Evolutionary conservation across 2,888 invertebrate species (phyloP).

Genomic region (Trachelus iudaicus): DNA sequence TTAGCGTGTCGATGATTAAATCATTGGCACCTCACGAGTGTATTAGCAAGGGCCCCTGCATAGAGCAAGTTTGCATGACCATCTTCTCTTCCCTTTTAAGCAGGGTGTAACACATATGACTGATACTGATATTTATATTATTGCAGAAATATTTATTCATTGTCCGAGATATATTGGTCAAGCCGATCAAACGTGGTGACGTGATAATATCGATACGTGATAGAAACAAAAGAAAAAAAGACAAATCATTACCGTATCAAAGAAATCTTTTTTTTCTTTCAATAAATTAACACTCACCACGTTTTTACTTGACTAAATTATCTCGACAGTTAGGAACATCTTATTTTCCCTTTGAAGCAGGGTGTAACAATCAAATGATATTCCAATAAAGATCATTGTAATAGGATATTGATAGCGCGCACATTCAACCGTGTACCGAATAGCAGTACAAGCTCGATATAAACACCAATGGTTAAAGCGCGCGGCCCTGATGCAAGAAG

Average conservation of each 20-base stretch:
- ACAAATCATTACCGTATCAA: neutral
- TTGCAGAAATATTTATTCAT: constrained; percentile 52
- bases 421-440: neutral
- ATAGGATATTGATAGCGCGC: neutral
- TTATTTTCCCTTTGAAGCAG: constrained; percentile 55
- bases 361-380: constrained; percentile 50
- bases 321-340: constrained; percentile 41
- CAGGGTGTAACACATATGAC: constrained; percentile 54
- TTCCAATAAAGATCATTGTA: constrained; percentile 48
- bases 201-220: fast-evolving
- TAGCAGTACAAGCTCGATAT: neutral
- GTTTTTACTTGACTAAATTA: neutral
- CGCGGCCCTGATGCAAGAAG: constrained; percentile 42
- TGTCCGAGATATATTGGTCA: constrained; percentile 13
- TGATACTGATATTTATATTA: constrained; percentile 61
- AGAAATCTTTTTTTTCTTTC: neutral
- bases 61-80: constrained; percentile 58
- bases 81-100: constrained; percentile 54
- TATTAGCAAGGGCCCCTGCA: constrained; percentile 39
- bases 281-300: neutral
- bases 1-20: constrained; percentile 20
- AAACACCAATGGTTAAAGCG: neutral
- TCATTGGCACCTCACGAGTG: neutral
- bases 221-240: neutral
- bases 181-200: neutral